Base-by-base conservation (phyloP, 2,797 vertebrate species). In the Melanotaenia pygmaea region DNA sequence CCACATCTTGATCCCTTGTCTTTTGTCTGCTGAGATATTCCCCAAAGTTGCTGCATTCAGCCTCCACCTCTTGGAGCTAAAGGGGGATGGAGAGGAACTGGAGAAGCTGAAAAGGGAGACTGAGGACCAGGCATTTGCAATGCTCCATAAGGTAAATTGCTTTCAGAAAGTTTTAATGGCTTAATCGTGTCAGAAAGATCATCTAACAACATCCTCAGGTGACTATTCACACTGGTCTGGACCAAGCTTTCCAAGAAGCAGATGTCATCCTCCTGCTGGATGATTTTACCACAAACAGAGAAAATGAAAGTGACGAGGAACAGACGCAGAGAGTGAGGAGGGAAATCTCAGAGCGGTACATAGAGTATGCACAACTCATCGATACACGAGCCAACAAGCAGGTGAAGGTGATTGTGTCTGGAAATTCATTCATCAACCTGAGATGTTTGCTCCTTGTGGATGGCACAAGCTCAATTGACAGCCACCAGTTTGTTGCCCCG, bases 221-320 rank as follows among this genome's bases (percentile, higher is more conserved):
- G 70, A 94, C 90, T 0, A 2, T 89, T 64, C 95, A 98, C 86
- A 94, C 91, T 1, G 71, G 87, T 16, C 66, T 82, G 43, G 80
- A 93, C 2, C 74, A 89, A 12, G 95, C 96, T 67, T 99, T 99
- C 89, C n/a, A 38, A 5, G 78, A 93, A 3, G 97, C 97, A 0
- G 91, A 96, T 4, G 35, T 97, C 50, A 56, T 98, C 65, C 67
- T 99, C 43, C 26, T 99, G 65, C 94, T 98, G 79, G 96, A 97
- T 24, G 96, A 97, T 14, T 5, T 62, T 7, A 60, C 66, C 0
- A 56, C 82, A 1, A 71, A 72, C 12, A 70, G 22, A 13, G 67
- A 67, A 24, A 20, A 69, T 1, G 62, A 43, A 20, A 62, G 78
- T 5, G 43, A 28, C 12, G 88, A 93, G 54, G 63, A 2, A 1